Base-by-base conservation (phyloP, 2,113 vertebrate genomes). In the Asarcornis scutulata region DNA sequence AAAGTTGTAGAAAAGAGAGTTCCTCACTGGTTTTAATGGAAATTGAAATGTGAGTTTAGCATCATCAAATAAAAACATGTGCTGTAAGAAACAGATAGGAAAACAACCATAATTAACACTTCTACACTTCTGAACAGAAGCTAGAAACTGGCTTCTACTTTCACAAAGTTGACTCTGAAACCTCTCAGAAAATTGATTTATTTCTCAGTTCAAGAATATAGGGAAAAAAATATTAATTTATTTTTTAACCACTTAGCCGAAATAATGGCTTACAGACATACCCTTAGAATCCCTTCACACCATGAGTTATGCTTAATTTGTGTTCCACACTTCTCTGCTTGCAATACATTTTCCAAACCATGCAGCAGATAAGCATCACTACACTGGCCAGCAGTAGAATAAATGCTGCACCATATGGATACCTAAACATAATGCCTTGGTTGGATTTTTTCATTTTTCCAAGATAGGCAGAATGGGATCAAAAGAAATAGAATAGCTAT, bases 1-100 rank as follows among this genome's bases (percentile, higher is more conserved):
- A 95, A 94, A 87, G 89, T 83, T 79, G 91, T 94, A 79, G 91
- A 96, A 93, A 94, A 71, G 66, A 88, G 48, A 79, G 64, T 63
- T 83, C 40, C 42, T 78, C 18, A 75, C 69, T 52, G 77, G 85
- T 89, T 90, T 94, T 58, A 95, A 76, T 32, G 62, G 78, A 92
- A 93, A 95, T 77, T 87, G 58, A 93, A 79, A 88, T n/a, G 48
- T 29, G 44, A 73, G 26, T 88, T 96, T 84, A 96, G 46, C 76
- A 91, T 62, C 55, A 80, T 80, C 71, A 44, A 56, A 75, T 36
- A 93, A 58, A 66, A 80, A 59, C 8, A 53, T 22, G 52, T 56
- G 58, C 36, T 75, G 32, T n/a, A 36, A 90, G 38, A 84, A 95
- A 95, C 44, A 13, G 13, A 71, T 93, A 80, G 78, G 67, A 67